Base-by-base conservation (phyloP, 2,113 vertebrate genomes). In the Poeciliopsis prolifica region DNA sequence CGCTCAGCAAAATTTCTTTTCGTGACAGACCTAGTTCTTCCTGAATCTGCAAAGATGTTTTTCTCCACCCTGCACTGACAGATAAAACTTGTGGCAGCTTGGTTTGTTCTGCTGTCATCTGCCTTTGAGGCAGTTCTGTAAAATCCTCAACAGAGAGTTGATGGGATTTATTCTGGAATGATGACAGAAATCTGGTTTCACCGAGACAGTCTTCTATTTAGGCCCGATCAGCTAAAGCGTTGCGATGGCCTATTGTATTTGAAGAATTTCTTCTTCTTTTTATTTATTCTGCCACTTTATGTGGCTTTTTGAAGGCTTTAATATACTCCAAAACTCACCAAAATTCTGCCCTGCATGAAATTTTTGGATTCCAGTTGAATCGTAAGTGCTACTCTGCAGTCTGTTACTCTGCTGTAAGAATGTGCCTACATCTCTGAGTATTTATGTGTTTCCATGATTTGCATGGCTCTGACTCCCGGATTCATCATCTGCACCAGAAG, bases 1-100 rank as follows among this genome's bases (percentile, higher is more conserved):
- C 31, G 5, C 31, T 31, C 31, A 31, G 31, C 31, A 31, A 31
- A 31, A 31, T 31, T 31, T 31, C 3, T 31, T 31, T 4, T 31
- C 31, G 4, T 31, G 31, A 31, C 31, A 31, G 31, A 3, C 31
- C 31, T 31, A 31, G 29, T 29, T 29, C 29, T 29, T 29, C 29
- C 29, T 48, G 77, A 90, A 87, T 89, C 86, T 91, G 90, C 90
- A 92, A 92, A 94, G 87, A 92, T 65, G 77, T 77, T 86, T 61
- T 81, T 60, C 64, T 73, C 74, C 40, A 28, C 54, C 1, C 62
- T 15, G 4, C 64, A 31, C 29, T 11, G 7, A 77, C 84, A 87
- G 77, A 83, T 79, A 77, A 73, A 77, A 83, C 70, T 80, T 80
- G 42, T 69, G 54, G 76, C 70, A 40, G 22, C 66, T 79, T 54